Evolutionary conservation across 2,113 vertebrate species (phyloP), one percentile per base, ranked within the genome.

Genomic region (Dasyprocta punctata): DNA sequence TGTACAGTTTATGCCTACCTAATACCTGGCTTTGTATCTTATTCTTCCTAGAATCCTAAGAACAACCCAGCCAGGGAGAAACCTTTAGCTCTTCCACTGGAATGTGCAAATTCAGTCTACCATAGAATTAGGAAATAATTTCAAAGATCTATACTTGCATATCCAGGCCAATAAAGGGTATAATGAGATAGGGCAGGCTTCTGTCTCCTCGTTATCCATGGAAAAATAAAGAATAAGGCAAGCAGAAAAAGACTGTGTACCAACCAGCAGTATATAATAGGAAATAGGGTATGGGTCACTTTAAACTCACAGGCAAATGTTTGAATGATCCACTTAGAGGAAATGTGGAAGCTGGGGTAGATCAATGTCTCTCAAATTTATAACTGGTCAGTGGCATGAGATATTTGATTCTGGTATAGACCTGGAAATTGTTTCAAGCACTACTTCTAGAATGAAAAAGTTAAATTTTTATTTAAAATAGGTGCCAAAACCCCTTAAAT

Each of bases 111-210:
- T 69, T 69, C 16, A 82, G 33, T 1, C 26, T 22, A 71, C 5
- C 4, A 9, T 6, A 28, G 5, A 65, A 81, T 14, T 12, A 20
- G 26, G 24, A 67, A 38, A 22, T 28, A 44, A 54, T 19, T 81
- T 82, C 26, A 54, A 30, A 54, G 17, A 7, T 26, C 28, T 52
- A 65, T 28, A 84, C 3, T 63, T 63, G 2, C 3, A 19, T n/a
- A 38, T 1, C 2, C 7, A 38, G 9, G 7, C 44, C n/a, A 65
- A 13, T 22, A 26, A 36, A 5, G 3, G 10, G 5, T 67, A 0
- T 30, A 63, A 63, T 60, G 60, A 20, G 14, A 3, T 26, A 26
- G 16, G 5, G 7, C 38, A n/a, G 7, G 1, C 2, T 14, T 28
- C 38, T 10, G 19, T 36, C 4, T 47, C 30, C 3, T 58, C 10